phyloP scores from a whole-genome alignment of 2,888 invertebrate genomes.

The Salticus scenicus region DNA sequence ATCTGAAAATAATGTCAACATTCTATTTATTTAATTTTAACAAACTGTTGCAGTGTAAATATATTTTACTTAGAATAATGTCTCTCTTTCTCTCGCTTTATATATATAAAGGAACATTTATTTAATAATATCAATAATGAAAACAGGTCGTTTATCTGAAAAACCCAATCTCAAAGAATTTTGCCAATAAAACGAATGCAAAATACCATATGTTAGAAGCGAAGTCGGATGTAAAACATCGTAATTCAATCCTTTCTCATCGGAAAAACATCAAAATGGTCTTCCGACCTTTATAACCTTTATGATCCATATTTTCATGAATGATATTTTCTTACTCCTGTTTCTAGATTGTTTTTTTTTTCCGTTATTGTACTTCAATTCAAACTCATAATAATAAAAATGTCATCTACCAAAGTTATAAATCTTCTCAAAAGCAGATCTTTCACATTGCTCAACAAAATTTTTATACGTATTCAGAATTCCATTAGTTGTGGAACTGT shows the following conservation, averaged over 20 bases:
- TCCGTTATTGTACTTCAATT: constrained; percentile 4
- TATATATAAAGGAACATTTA: too few species aligned
- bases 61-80: too few species aligned
- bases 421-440: constrained; percentile 11
- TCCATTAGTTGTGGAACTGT: constrained; percentile 47
- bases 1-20: too few species aligned
- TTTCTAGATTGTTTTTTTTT: background rate
- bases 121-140: too few species aligned
- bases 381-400: constrained; percentile 45
- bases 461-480: constrained; percentile 59
- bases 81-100: too few species aligned
- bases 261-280: constrained; percentile 14
- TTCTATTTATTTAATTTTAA: too few species aligned
- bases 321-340: background rate
- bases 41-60: too few species aligned
- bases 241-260: constrained; percentile 1
- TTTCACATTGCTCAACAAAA: constrained; percentile 48
- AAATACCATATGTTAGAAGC: background rate
- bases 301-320: background rate
- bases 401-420: constrained; percentile 46
- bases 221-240: background rate
- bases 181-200: background rate
- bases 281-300: constrained; percentile 2
- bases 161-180: background rate
- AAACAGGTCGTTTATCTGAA: background rate